Conservation (phyloP, 2,113 vertebrate genomes). For the Cebidichthys violaceus region DNA sequence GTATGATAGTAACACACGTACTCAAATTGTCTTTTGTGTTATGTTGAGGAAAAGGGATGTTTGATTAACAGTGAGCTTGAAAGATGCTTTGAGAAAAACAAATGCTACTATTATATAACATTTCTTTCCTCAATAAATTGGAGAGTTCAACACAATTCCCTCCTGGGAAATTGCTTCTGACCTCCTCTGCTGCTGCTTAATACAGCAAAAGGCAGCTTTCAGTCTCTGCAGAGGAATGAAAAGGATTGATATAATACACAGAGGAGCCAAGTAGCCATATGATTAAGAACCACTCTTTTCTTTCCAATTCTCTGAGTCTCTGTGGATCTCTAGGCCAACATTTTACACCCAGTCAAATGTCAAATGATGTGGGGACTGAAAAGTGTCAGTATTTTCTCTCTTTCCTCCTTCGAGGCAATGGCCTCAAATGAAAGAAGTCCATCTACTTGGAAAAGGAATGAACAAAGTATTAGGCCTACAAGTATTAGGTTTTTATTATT, state of each 20-base stretch:
- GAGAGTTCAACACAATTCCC: slow-evolving; percentile 1
- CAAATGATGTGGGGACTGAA: neutral
- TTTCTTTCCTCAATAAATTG: slow-evolving; percentile 5
- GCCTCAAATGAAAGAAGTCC: neutral
- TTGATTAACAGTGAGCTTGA: slow-evolving; percentile 7
- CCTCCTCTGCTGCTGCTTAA: slow-evolving; percentile 17
- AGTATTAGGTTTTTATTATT: neutral
- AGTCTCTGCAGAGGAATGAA: neutral
- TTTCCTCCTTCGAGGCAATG: neutral
- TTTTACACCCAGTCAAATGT: neutral
- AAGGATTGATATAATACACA: slow-evolving; percentile 32
- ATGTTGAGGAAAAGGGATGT: neutral
- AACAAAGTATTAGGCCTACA: no score
- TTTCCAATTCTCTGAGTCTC: slow-evolving; percentile 1
- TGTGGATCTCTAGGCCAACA: neutral
- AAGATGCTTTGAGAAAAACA: neutral
- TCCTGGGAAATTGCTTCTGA: slow-evolving; percentile 38
- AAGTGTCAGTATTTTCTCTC: neutral
- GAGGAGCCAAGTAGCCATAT: slow-evolving; percentile 24
- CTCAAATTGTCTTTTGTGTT: neutral
- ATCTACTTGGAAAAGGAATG: neutral
- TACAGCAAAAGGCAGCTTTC: neutral
- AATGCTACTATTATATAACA: neutral
- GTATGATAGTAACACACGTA: neutral
- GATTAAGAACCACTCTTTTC: slow-evolving; percentile 18